Percentiles rank a stretch among this genome's conserved stretches.
These are phyloP conservation scores for Malacoraja senta DNA, from an alignment of 2,797 vertebrate genomes.

Conservation along the genomic window DNA sequence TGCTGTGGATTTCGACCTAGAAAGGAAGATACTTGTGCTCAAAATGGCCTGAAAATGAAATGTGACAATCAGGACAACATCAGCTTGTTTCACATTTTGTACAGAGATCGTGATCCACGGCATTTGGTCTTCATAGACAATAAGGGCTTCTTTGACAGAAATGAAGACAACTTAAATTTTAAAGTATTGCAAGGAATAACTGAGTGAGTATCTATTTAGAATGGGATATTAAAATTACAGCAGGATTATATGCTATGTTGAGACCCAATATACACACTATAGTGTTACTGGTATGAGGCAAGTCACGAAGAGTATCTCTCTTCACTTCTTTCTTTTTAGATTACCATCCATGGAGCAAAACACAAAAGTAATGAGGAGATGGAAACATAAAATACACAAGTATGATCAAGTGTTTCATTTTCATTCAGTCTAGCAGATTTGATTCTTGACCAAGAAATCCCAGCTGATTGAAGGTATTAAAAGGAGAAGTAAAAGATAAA, in stretches of 20 bases:
- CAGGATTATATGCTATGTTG: neutral
- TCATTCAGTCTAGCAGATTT: neutral
- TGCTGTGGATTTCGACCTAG: conserved; percentile 90
- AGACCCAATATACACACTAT: neutral
- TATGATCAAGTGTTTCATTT: neutral
- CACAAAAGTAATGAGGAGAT: neutral
- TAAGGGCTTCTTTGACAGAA: conserved; percentile 85
- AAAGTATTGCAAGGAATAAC: conserved; percentile 83
- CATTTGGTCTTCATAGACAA: conserved; percentile 80
- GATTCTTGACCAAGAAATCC: neutral
- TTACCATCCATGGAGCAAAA: neutral
- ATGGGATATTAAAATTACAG: conserved; percentile 40
- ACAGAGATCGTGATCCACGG: conserved; percentile 64
- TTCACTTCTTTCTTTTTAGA: neutral
- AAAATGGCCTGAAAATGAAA: conserved; percentile 55
- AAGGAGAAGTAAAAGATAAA: neutral
- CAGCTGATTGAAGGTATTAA: neutral
- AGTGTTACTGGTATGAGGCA: neutral
- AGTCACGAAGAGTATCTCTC: neutral
- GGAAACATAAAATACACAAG: neutral
- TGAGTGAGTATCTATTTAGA: conserved; percentile 70
- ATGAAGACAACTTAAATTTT: conserved; percentile 89
- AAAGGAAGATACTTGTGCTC: conserved; percentile 71
- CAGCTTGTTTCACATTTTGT: conserved; percentile 70
- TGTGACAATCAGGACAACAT: conserved; percentile 63